These are phyloP conservation scores for Drosophila greeni DNA, from an alignment of 2,888 invertebrate genomes.

Conservation along the genomic window DNA sequence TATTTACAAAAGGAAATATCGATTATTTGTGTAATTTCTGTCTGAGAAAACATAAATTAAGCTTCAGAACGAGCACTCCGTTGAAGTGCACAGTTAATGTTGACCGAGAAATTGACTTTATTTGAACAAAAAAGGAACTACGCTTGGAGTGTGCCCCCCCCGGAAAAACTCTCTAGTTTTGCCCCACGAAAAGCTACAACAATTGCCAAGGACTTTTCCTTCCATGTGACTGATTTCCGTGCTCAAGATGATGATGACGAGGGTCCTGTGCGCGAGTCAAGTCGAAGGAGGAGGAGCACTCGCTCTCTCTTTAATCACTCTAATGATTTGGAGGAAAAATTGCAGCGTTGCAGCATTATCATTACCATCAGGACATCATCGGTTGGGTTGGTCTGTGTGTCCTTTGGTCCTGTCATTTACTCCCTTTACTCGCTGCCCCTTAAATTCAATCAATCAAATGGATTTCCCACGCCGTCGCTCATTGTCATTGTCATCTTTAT, in stretches of 20 bases:
- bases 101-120: constrained; percentile 4
- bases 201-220: background rate
- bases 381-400: background rate
- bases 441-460: constrained; percentile 70
- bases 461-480: constrained; percentile 42
- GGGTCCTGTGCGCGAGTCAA: constrained; percentile 15
- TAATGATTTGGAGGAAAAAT: constrained; percentile 56
- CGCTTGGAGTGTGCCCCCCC: background rate
- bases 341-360: constrained; percentile 58
- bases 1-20: constrained; percentile 20
- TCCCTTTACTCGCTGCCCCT: constrained; percentile 36
- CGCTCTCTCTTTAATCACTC: constrained; percentile 37
- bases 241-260: constrained; percentile 29
- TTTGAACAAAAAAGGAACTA: background rate
- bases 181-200: background rate
- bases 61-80: background rate
- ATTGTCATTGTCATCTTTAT: constrained; percentile 12
- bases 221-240: constrained; percentile 11
- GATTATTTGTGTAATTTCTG: background rate
- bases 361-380: constrained; percentile 12
- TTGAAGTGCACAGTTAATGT: background rate
- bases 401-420: constrained; percentile 15
- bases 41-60: background rate
- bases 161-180: too few species aligned
- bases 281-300: too few species aligned